phyloP scores from a whole-genome alignment of 1,140 invertebrate species.

The Idris sp. region DNA sequence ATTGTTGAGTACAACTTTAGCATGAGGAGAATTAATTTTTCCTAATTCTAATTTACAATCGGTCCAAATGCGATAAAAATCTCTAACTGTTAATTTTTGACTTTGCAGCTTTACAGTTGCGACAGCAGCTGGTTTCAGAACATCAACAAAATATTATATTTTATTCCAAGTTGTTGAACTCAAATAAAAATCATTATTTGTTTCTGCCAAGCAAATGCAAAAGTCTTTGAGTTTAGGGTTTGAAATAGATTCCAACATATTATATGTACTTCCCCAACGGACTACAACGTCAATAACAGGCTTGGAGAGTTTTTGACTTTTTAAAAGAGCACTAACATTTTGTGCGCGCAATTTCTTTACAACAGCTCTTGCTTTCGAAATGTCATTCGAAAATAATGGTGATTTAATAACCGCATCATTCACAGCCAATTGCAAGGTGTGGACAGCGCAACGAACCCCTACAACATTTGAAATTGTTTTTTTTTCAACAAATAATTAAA shows the following conservation, averaged over 20 bases:
- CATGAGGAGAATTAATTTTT: neutral
- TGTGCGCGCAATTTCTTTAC: conserved; percentile 26
- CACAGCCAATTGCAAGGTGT: conserved; percentile 14
- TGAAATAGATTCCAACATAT: conserved; percentile 17
- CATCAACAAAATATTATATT: conserved; percentile 12
- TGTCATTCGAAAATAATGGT: neutral
- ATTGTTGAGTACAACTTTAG: conserved; percentile 2
- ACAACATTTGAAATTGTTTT: neutral
- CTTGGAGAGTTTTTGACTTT: conserved; percentile 8
- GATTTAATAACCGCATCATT: conserved; percentile 10
- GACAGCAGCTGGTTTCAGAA: neutral
- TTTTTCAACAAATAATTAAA: neutral
- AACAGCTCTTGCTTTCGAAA: conserved; percentile 17
- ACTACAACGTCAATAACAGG: conserved; percentile 18
- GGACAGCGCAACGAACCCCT: conserved; percentile 23
- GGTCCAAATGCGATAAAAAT: conserved; percentile 28
- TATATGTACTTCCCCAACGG: conserved; percentile 18
- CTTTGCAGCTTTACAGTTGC: conserved; percentile 18
- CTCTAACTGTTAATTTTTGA: conserved; percentile 15
- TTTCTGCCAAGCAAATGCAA: conserved; percentile 13
- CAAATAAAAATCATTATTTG: conserved; percentile 7
- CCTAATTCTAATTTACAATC: conserved; percentile 24
- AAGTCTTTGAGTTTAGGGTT: conserved; percentile 16
- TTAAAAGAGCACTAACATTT: conserved; percentile 21
- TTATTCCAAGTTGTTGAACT: conserved; percentile 4